A percentile compares a stretch with the other conserved stretches of the same genome.
phyloP scores from a whole-genome alignment of 2,888 invertebrate genomes.

The Amblyteles armatorius region DNA sequence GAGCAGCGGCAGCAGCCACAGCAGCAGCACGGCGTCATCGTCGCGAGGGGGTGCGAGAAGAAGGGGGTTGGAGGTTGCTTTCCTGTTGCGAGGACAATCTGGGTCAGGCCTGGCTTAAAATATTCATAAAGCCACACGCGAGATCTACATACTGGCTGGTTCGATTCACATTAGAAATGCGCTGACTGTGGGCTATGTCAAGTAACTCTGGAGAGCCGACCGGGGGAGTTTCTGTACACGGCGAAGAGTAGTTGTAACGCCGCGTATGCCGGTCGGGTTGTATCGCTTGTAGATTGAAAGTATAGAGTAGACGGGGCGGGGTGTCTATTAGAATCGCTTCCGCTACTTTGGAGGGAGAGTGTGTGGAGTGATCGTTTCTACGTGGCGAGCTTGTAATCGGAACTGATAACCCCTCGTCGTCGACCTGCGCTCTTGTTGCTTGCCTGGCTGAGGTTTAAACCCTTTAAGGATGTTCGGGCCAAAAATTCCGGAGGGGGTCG shows the following conservation, averaged over 20 bases:
- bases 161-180: constrained; percentile 81
- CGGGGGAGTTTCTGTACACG: constrained; percentile 38
- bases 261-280: constrained; percentile 49
- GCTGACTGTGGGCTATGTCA: constrained; percentile 78
- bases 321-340: neutral
- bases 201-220: constrained; percentile 74
- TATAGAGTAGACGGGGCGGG: neutral
- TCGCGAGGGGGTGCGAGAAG: constrained; percentile 37
- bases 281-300: neutral
- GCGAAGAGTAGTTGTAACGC: constrained; percentile 54
- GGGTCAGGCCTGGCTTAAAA: constrained; percentile 82
- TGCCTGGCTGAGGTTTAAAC: neutral
- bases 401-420: neutral
- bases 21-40: constrained; percentile 30
- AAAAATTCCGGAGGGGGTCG: neutral
- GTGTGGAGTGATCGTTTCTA: constrained; percentile 12
- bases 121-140: constrained; percentile 82
- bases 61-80: constrained; percentile 66
- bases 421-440: neutral
- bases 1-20: constrained; percentile 29
- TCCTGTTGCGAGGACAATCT: constrained; percentile 81
- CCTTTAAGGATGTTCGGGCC: neutral
- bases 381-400: neutral
- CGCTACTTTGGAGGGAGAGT: constrained; percentile 11
- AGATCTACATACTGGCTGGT: constrained; percentile 77